Evolutionary conservation across 2,797 vertebrate species (phyloP), one percentile per base, ranked within the genome.

Genomic region (Scarus forsteni): DNA sequence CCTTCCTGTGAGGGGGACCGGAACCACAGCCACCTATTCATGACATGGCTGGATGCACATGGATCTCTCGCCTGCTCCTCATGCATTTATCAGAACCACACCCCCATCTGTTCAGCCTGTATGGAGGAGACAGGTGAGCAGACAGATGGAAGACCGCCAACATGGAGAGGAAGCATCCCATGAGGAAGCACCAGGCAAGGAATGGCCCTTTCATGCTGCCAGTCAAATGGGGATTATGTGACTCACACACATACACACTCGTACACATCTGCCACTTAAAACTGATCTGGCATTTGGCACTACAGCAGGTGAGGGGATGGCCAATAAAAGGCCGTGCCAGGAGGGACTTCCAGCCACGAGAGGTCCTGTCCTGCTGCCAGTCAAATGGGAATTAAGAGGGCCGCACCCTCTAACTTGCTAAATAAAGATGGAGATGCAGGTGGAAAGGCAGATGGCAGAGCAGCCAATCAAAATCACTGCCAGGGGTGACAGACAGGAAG

Each of bases 321-420:
- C 90, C 90, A 92, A 91, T 86, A 75, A 81, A 79, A 89, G 63
- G 67, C 85, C 53, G 43, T 77, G 90, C 89, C 86, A 88, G 72
- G 79, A 90, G 75, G 84, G 80, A 88, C 84, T 80, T 88, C 87
- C 88, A 90, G 80, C 89, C 65, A 89, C 49, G 87, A 91, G 87
- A 89, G 87, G 89, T 89, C 90, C 85, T 82, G 79, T 88, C 93
- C 89, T 87, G 92, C 92, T 89, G 93, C 80, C 89, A 91, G 94
- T 95, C 93, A 94, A 94, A 93, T 83, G 90, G 89, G 90, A 91
- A 94, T 94, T 93, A 93, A 74, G 75, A 86, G 77, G 84, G 85
- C 88, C 87, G 81, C 88, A 91, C 90, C 91, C 87, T 27, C 27
- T 77, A 70, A 80, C 83, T 70, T 81, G 77, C 85, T 92, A 88